phyloP scores from a whole-genome alignment of 2,113 vertebrate genomes.

The Rhineura floridana region DNA sequence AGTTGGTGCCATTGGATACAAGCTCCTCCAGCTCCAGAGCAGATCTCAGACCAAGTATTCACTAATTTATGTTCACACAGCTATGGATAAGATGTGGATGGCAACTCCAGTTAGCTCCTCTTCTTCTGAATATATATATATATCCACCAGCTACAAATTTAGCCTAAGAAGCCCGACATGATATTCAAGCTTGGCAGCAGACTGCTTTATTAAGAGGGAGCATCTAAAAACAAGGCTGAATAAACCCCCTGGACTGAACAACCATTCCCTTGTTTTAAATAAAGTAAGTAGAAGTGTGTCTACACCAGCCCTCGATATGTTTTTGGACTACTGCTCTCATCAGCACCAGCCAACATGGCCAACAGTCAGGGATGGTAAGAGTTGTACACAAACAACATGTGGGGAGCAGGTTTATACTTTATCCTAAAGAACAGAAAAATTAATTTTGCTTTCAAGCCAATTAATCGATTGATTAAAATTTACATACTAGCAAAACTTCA shows the following conservation, averaged over 20 bases:
- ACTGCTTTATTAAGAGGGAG: not conserved
- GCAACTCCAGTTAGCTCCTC: not conserved
- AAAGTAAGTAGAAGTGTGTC: not conserved
- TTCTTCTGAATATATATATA: not conserved
- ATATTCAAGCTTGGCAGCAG: not conserved
- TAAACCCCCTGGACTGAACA: not conserved
- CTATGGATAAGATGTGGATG: not conserved
- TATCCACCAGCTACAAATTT: not conserved
- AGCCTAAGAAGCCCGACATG: too few relatives aligned
- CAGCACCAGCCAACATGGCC: too few relatives aligned
- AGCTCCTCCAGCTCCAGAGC: not conserved
- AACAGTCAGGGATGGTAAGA: too few relatives aligned
- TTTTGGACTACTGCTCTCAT: too few relatives aligned
- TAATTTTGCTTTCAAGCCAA: not conserved
- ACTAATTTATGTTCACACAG: not conserved
- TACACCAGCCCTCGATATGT: too few relatives aligned
- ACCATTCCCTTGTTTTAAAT: not conserved
- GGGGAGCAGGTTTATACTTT: too few relatives aligned
- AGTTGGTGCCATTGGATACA: not conserved
- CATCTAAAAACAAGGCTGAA: not conserved
- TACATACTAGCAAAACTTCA: not conserved
- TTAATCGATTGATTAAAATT: not conserved
- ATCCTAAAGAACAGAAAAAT: not conserved
- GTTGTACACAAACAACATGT: too few relatives aligned
- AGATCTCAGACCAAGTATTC: not conserved